phyloP scores from a whole-genome alignment of 2,113 vertebrate genomes.

The Oreochromis tanganicae region DNA sequence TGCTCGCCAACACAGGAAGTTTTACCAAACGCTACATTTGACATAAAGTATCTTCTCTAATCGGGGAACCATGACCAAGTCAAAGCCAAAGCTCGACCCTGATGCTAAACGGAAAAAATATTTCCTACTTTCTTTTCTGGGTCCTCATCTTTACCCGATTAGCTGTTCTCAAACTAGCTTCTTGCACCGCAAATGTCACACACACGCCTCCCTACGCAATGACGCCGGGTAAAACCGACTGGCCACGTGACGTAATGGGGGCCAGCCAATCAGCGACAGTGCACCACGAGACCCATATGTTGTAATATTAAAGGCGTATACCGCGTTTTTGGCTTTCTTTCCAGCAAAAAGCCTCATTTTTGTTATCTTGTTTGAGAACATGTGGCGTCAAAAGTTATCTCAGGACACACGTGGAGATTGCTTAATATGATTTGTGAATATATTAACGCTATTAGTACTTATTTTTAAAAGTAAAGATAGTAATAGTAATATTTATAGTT shows the following conservation, averaged over 20 bases:
- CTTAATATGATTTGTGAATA: neutral
- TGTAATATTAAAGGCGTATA: neutral
- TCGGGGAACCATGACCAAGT: neutral
- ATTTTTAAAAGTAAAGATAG: neutral
- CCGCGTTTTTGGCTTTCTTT: neutral
- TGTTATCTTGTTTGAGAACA: neutral
- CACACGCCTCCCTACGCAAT: constrained; percentile 56
- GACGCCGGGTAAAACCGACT: constrained; percentile 50
- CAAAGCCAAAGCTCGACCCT: neutral
- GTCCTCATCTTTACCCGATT: constrained; percentile 19
- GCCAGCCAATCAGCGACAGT: neutral
- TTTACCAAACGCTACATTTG: neutral
- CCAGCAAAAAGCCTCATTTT: neutral
- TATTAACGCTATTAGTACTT: neutral
- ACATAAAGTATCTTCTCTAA: neutral
- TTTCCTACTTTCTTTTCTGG: neutral
- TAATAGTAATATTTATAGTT: neutral
- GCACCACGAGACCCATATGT: neutral
- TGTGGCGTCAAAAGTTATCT: neutral
- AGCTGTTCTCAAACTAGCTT: constrained; percentile 41
- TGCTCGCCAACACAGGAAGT: neutral
- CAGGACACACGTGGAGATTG: neutral
- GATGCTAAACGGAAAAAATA: neutral
- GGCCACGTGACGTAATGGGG: neutral
- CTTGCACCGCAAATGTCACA: constrained; percentile 69